These are phyloP conservation scores for Sparus aurata DNA, from an alignment of 2,797 vertebrate genomes.

Conservation along the genomic window DNA sequence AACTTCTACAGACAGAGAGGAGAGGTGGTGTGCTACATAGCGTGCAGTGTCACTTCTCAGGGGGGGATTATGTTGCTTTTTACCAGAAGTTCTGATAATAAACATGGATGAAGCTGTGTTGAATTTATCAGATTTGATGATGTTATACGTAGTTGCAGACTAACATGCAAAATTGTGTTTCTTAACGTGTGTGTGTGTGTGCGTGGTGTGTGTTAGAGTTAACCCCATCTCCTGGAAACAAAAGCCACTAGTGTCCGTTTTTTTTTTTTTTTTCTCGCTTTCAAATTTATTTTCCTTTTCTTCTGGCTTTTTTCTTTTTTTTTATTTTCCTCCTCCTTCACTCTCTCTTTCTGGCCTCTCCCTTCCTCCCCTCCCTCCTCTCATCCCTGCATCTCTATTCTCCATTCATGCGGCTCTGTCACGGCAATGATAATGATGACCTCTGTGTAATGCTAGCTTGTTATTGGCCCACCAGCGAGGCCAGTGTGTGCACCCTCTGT, in stretches of 20 bases:
- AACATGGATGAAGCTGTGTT: background rate
- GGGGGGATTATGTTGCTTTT: background rate
- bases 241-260: slow-evolving; percentile 47
- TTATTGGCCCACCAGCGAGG: slow-evolving; percentile 72
- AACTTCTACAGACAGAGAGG: background rate
- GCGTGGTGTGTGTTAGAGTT: slow-evolving; percentile 21
- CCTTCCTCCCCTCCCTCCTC: background rate
- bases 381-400: slow-evolving; percentile 55
- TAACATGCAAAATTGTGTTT: too few relatives aligned
- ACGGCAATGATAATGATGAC: slow-evolving; percentile 75
- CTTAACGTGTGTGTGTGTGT: slow-evolving; percentile 4
- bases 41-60: background rate
- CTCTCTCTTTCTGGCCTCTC: slow-evolving; percentile 46
- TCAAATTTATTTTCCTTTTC: slow-evolving; percentile 47
- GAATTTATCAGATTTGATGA: background rate
- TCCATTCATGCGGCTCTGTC: slow-evolving; percentile 66
- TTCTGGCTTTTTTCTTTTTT: slow-evolving; percentile 20
- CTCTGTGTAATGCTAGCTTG: slow-evolving; percentile 74
- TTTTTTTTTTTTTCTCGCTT: slow-evolving; percentile 19
- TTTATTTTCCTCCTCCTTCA: slow-evolving; percentile 27
- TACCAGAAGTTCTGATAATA: background rate
- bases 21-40: background rate
- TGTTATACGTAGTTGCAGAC: too few relatives aligned
- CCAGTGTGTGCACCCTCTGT: slow-evolving; percentile 70
- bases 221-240: slow-evolving; percentile 27